Evolutionary conservation across 2,113 vertebrate genomes (phyloP).

Genomic region (Phasianus colchicus): DNA sequence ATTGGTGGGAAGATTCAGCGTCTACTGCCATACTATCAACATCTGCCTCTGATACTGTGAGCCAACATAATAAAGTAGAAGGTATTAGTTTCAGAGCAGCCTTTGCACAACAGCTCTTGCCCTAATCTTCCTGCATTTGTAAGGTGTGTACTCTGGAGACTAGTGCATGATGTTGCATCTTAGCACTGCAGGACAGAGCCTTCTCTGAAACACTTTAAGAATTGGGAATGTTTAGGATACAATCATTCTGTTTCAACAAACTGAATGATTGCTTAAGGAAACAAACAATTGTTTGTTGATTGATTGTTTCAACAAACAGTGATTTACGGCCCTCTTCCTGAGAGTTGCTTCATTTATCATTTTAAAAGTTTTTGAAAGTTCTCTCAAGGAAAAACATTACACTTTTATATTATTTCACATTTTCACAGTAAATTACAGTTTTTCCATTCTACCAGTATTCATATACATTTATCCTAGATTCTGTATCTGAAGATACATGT

Average conservation of each 20-base stretch:
- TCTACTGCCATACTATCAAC: no score
- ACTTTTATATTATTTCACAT: neutral
- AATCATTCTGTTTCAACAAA: neutral
- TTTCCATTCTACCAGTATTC: neutral
- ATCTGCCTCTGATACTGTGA: no score
- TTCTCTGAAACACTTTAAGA: neutral
- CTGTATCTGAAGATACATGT: neutral
- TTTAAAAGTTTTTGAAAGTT: neutral
- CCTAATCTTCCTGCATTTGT: neutral
- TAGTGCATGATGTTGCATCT: neutral
- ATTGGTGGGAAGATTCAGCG: no score
- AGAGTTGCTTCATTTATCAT: neutral
- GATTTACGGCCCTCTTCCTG: neutral
- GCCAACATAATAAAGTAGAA: no score
- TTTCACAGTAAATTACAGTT: neutral
- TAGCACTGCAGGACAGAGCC: fast-evolving
- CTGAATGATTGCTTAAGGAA: no score
- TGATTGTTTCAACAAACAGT: neutral
- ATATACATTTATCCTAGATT: neutral
- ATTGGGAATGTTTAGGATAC: neutral
- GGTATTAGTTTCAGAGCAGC: no score
- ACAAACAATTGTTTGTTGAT: no score
- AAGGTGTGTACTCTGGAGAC: neutral
- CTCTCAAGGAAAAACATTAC: neutral
- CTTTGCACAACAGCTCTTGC: neutral